Base-by-base conservation (phyloP, 2,888 invertebrate species). In the Drosophila pullipes region DNA sequence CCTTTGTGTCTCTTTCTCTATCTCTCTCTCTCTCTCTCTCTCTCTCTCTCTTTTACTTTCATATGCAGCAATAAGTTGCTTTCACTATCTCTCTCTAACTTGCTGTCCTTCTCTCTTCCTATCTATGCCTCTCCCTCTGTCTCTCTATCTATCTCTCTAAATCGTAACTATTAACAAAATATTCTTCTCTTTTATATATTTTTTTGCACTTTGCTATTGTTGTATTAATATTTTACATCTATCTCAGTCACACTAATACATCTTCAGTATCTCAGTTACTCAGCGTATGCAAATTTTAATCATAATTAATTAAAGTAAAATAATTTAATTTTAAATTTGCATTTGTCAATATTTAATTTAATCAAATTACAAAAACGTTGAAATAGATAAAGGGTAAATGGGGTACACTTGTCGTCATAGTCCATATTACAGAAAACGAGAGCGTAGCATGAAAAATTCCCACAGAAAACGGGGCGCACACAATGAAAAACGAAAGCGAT, bases 401-500 rank as follows among this genome's bases (percentile, higher is more conserved):
- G 25, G 33, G 25, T 30, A 30, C n/a, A 35, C 47, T 16, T 28
- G 47, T 30, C 16, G 16, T n/a, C 57, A 44, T n/a, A 35, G 22
- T 10, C 5, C 16, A 33, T n/a, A 30, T 39, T 60, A 49, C 28
- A 37, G 77, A 71, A 78, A 81, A 47, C 47, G 77, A 72, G 63
- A 76, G 74, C 59, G 70, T 57, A 52, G 61, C 30, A 39, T 30
- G 41, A 57, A 33, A 41, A 63, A 60, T 78, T 78, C 85, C 85
- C 85, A 85, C 82, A 53, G 66, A 47, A 16, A 39, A 69, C 49
- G 57, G 35, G 41, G 44, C 49, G 22, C 57, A 58, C 54, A 73
- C 63, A 74, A 77, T 75, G 80, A 82, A 90, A 87, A 90, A 89
- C 89, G 91, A 90, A 87, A 87, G 91, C 89, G 78, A 84, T 90